These are phyloP conservation scores for Drosophila mettleri DNA, from an alignment of 2,888 invertebrate genomes.

Conservation along the genomic window DNA sequence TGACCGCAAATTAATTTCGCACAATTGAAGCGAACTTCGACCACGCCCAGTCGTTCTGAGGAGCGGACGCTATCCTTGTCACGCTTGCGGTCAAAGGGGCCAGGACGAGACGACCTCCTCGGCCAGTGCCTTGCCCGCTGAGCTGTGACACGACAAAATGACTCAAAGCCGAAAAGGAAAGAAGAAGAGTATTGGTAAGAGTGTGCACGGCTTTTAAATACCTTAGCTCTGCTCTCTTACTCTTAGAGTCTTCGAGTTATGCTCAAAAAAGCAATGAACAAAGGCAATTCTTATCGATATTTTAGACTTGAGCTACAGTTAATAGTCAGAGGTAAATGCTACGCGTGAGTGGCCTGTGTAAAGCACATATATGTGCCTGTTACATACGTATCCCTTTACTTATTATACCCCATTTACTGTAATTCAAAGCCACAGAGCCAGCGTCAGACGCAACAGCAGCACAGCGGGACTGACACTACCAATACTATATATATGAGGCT, in stretches of 20 bases:
- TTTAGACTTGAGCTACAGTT: background rate
- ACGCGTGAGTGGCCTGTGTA: too few species aligned
- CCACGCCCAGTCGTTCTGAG: conserved; percentile 11
- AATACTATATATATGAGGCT: conserved; percentile 10
- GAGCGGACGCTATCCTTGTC: conserved; percentile 37
- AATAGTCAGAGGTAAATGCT: too few species aligned
- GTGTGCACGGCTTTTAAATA: background rate
- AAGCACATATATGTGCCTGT: too few species aligned
- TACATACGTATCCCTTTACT: background rate
- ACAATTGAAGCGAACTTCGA: conserved; percentile 43
- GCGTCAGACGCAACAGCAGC: background rate
- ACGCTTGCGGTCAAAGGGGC: conserved; percentile 47
- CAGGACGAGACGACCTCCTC: conserved; percentile 9
- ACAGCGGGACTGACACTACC: conserved; percentile 21
- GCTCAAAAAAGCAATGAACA: background rate
- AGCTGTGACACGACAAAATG: conserved; percentile 25
- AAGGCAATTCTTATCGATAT: background rate
- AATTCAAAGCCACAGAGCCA: background rate
- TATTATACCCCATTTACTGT: background rate
- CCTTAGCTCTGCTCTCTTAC: background rate
- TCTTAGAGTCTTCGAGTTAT: background rate
- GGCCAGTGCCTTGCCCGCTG: background rate
- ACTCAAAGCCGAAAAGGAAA: background rate
- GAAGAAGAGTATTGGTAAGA: background rate
- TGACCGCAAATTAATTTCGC: conserved; percentile 61